These are phyloP conservation scores for Fulica atra DNA, from an alignment of 2,113 vertebrate genomes.

Conservation along the genomic window DNA sequence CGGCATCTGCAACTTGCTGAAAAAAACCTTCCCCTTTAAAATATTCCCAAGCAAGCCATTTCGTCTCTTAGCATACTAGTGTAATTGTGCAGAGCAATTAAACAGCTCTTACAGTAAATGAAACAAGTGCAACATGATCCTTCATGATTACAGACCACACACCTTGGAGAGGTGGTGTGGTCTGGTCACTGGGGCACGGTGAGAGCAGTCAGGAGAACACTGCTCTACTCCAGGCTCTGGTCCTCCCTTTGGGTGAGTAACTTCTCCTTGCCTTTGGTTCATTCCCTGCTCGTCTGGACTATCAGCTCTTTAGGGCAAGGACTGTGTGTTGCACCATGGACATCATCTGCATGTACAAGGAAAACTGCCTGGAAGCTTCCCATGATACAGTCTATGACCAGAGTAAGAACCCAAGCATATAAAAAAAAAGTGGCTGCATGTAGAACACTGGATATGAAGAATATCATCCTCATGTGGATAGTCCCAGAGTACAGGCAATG, in stretches of 20 bases:
- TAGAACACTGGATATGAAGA: neutral
- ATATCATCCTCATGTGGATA: neutral
- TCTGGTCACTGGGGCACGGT: neutral
- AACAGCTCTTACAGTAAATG: constrained; percentile 43
- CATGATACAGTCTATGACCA: neutral
- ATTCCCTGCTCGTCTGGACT: neutral
- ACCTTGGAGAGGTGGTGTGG: constrained; percentile 20
- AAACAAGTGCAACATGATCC: constrained; percentile 43
- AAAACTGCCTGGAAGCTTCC: neutral
- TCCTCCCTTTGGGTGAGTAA: neutral
- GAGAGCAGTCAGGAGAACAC: neutral
- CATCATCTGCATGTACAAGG: rapidly evolving
- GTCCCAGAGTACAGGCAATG: neutral
- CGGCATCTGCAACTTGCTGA: neutral
- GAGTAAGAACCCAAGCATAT: neutral
- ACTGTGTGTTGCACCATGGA: neutral
- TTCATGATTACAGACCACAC: neutral
- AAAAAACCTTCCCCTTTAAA: neutral
- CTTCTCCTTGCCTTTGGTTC: neutral
- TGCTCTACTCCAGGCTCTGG: neutral
- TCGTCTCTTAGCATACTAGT: neutral
- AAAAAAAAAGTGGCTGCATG: neutral
- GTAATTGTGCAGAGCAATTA: constrained; percentile 48
- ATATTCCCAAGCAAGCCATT: constrained; percentile 48
- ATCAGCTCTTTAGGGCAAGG: neutral